Base-by-base conservation (phyloP, 1,140 invertebrate genomes). In the Charaxes varanes region DNA sequence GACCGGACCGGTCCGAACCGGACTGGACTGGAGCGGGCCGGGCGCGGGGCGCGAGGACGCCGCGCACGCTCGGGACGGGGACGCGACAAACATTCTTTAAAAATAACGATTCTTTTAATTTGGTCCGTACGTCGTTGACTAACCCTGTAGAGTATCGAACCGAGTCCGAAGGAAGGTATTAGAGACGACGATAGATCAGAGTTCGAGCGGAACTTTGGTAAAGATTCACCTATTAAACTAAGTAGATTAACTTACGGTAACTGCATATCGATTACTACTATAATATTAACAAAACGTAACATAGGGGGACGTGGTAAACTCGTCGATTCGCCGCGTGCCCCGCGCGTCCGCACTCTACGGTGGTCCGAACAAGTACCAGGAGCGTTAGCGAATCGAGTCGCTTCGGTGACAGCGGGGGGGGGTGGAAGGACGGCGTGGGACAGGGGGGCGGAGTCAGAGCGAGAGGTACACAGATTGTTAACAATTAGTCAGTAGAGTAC, bases 161-260 rank as follows among this genome's bases (percentile, higher is more conserved):
- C 41, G 48, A 53, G 53, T 59, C 56, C 61, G 61, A 60, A 43
- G 23, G 48, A 49, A 57, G 53, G 54, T 48, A 58, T 66, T 48
- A 59, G 52, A 68, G 52, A 68, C 62, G 62, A 69, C 65, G 63
- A 61, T 49, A 63, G 62, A 61, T 60, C 57, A 53, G 56, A 58
- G 52, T 55, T 63, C 60, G 54, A 70, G 68, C 57, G 56, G 63
- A 64, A 67, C 71, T 78, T 81, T 78, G 70, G 73, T 76, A 68
- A 68, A 68, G 56, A 71, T 71, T 78, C 52, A 67, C 62, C 63
- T 81, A 79, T 68, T 67, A 66, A 63, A 69, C 74, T 77, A 74
- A 68, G 42, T 62, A 58, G 57, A 64, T 67, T 70, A 76, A 74
- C 67, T 78, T 78, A 81, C 70, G 77, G 77, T 78, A 81, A 81